These are phyloP conservation scores for Hylaeus anthracinus DNA, from an alignment of 1,140 invertebrate genomes.

Conservation along the genomic window DNA sequence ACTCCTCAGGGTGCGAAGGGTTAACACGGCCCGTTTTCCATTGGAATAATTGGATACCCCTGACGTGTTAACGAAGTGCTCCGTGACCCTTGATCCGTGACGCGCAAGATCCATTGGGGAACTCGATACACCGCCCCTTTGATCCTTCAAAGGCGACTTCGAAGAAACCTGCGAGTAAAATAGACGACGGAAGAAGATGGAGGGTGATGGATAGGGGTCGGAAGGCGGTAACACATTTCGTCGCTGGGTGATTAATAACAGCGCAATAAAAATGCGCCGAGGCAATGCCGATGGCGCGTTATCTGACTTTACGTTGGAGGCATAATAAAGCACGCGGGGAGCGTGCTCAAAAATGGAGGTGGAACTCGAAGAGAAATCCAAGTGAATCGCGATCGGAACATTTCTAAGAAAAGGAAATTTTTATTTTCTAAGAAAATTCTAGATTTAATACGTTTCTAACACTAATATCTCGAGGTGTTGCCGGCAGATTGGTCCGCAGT, in stretches of 20 bases:
- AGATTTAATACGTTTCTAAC: too few relatives aligned
- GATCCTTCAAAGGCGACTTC: background rate
- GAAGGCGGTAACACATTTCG: background rate
- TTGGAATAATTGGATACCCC: too few relatives aligned
- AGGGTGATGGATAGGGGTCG: constrained; percentile 30
- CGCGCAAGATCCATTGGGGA: background rate
- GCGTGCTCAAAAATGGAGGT: background rate
- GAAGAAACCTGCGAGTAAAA: background rate
- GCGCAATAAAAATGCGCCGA: constrained; percentile 25
- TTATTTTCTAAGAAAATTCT: too few relatives aligned
- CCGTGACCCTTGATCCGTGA: background rate
- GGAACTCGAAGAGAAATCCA: background rate
- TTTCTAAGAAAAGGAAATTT: too few relatives aligned
- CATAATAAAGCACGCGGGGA: background rate
- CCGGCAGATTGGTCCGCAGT: too few relatives aligned
- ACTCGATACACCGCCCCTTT: background rate
- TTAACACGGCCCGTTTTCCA: too few relatives aligned
- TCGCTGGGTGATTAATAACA: constrained; percentile 26
- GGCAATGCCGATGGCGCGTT: constrained; percentile 10
- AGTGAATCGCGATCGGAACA: too few relatives aligned
- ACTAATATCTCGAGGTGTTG: too few relatives aligned
- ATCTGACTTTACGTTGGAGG: background rate
- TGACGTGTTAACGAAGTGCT: background rate
- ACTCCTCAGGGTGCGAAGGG: too few relatives aligned
- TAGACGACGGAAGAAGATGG: constrained; percentile 26